Base-by-base conservation (phyloP, 1,140 invertebrate species). In the Drosophila pallidifrons region DNA sequence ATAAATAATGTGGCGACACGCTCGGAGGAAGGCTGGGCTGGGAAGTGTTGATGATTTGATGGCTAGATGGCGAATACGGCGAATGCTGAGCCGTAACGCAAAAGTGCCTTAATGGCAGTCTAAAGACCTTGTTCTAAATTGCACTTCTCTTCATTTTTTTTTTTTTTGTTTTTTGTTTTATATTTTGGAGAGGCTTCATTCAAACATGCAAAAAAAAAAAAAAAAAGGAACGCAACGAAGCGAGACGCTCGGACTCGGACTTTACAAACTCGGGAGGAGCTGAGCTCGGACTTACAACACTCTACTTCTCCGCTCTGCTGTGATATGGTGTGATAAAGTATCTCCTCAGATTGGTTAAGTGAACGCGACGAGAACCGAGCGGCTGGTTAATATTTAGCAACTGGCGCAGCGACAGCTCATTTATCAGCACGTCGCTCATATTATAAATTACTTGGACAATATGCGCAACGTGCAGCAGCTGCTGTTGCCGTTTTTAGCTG, bases 21-120 rank as follows among this genome's bases (percentile, higher is more conserved):
- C 71, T 79, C 70, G 11, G 46, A 25, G 35, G 35, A 8, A 10
- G 35, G 8, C 6, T 7, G 38, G 38, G 16, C 10, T 57, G 68
- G 67, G 49, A 86, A 82, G 82, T 85, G 82, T 86, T 86, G 82
- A 87, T 87, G 82, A 86, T 86, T 86, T 82, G 82, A 87, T 86
- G 79, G 71, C 68, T 60, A 72, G 41, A n/a, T 43, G 79, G 67
- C 68, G 67, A 72, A 64, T 64, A 64, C 52, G 67, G 58, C 68
- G 75, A 85, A 77, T 85, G 75, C 77, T 76, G 78, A 65, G 79
- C 75, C 82, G 83, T 71, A 81, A 83, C 45, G 82, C 61, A 71
- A 81, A 81, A 83, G 81, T 77, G 72, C 52, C 72, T 71, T 75
- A 75, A 75, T 75, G 72, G 72, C 67, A 71, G 67, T 75, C 72